Conservation (phyloP, 2,797 vertebrate species). For the Caiman crocodilus region DNA sequence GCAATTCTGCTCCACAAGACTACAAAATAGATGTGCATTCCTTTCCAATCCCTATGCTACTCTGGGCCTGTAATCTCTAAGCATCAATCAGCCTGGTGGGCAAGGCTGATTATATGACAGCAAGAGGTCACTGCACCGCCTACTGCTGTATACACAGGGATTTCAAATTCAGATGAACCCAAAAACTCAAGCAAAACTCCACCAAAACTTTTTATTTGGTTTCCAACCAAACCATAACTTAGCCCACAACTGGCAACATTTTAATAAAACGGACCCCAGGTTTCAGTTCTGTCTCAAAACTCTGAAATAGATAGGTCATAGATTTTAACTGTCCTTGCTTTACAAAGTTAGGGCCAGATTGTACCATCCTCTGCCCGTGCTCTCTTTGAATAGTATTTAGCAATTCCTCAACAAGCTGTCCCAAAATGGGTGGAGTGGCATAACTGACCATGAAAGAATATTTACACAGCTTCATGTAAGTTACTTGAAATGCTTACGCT, state of each 20-base stretch:
- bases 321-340: not conserved
- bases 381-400: not conserved
- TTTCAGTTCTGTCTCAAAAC: not conserved
- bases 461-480: not conserved
- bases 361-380: not conserved
- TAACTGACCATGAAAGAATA: not conserved
- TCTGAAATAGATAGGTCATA: not conserved
- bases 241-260: not conserved
- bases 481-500: not conserved
- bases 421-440: not conserved
- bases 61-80: not conserved
- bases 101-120: not conserved
- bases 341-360: not conserved
- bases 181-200: not conserved
- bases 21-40: not conserved
- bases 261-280: not conserved
- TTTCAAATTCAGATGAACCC: not conserved
- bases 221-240: not conserved
- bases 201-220: fast-evolving
- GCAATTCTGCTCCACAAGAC: not conserved
- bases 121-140: not conserved
- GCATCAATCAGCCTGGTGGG: not conserved
- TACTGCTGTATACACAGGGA: not conserved
- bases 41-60: not conserved
- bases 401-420: not conserved